A percentile compares a stretch with the other conserved stretches of the same genome.
Conservation (phyloP, 2,888 invertebrate species). For the Phengaris alcon region DNA sequence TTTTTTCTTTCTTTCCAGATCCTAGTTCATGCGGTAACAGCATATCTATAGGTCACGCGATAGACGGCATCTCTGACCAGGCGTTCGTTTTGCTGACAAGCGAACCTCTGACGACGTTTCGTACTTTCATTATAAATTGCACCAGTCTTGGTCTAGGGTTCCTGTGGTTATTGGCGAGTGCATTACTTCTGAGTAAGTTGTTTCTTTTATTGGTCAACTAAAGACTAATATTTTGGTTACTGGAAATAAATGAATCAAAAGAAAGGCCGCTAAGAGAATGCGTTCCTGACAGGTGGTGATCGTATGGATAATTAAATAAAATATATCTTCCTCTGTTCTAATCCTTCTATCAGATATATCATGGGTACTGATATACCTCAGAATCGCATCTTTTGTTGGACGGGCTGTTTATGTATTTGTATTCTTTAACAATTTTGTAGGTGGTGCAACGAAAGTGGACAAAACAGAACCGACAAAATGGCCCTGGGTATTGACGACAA, state of each 20-base stretch:
- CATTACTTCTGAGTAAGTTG: conserved; percentile 57
- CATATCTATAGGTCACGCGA: conserved; percentile 56
- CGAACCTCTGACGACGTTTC: conserved; percentile 52
- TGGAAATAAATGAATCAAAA: too few species aligned
- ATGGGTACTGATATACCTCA: too few species aligned
- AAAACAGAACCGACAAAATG: conserved; percentile 53
- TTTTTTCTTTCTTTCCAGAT: conserved; percentile 47
- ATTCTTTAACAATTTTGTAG: conserved; percentile 42
- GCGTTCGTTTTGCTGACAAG: conserved; percentile 55
- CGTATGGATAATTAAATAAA: too few species aligned
- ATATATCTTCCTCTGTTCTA: too few species aligned
- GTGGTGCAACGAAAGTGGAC: conserved; percentile 51
- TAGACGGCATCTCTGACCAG: conserved; percentile 54
- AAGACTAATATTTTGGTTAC: too few species aligned
- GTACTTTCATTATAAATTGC: conserved; percentile 58
- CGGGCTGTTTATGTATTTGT: neutral
- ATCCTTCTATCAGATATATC: too few species aligned
- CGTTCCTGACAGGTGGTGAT: too few species aligned
- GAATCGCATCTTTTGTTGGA: too few species aligned
- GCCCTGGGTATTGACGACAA: conserved; percentile 60
- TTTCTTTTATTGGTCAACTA: neutral
- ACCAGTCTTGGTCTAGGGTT: conserved; percentile 49
- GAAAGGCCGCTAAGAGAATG: too few species aligned
- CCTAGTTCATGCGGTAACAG: conserved; percentile 51
- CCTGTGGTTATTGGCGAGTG: conserved; percentile 55